Conservation (phyloP, 2,797 vertebrate species). For the Amblyopsis hoosieri region DNA sequence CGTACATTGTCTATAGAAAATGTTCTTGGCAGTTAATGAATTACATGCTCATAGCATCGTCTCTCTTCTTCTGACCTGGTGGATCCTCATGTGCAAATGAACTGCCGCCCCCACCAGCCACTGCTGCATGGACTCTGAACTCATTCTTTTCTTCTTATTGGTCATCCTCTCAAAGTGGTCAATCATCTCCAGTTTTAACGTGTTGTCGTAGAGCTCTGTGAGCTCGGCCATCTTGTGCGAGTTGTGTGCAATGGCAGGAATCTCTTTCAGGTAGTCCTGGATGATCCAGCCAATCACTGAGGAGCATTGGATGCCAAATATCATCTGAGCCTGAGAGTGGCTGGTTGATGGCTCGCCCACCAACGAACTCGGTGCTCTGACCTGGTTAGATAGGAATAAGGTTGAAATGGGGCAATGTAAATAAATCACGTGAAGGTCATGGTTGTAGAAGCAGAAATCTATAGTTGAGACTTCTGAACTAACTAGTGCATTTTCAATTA, state of each 20-base stretch:
- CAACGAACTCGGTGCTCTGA: conserved; percentile 27
- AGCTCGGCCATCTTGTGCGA: conserved; percentile 55
- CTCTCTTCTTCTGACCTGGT: conserved; percentile 55
- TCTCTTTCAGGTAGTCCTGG: conserved; percentile 45
- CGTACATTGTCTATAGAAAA: no score
- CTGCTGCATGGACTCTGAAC: conserved; percentile 64
- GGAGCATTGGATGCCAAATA: conserved; percentile 60
- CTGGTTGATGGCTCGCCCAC: neutral
- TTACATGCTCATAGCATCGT: neutral
- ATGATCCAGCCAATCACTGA: conserved; percentile 64
- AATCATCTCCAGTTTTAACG: conserved; percentile 64
- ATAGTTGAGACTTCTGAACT: neutral
- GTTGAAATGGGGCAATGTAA: neutral
- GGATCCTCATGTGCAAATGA: conserved; percentile 70
- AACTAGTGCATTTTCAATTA: neutral
- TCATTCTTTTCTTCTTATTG: conserved; percentile 68
- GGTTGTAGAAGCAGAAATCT: neutral
- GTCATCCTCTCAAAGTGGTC: conserved; percentile 71
- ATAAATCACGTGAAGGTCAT: neutral
- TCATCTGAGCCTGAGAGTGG: conserved; percentile 16
- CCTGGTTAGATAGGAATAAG: conserved; percentile 26
- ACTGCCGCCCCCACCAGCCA: conserved; percentile 67
- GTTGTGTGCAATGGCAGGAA: conserved; percentile 55
- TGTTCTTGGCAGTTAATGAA: neutral
- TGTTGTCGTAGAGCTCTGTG: conserved; percentile 57